phyloP scores from a whole-genome alignment of 1,140 invertebrate species.

The Agrypnia vestita region DNA sequence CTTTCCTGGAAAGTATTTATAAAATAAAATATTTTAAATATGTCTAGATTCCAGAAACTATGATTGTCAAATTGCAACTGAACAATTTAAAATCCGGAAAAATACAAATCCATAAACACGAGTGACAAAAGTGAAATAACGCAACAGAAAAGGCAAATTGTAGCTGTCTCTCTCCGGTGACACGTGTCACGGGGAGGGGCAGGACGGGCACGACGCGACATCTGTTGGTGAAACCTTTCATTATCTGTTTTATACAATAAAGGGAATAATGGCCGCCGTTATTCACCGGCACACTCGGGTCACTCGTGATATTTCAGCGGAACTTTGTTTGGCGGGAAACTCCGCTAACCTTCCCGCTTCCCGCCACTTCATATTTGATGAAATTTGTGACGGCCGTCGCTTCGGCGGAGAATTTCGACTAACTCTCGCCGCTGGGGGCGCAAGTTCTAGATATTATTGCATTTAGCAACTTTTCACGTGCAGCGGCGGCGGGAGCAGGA shows the following conservation, averaged over 20 bases:
- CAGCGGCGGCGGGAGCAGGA: neutral
- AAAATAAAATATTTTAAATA: no score
- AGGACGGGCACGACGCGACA: neutral
- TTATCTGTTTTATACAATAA: constrained; percentile 24
- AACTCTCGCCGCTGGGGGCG: constrained; percentile 15
- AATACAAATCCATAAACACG: no score
- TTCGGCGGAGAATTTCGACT: constrained; percentile 39
- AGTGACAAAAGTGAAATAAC: no score
- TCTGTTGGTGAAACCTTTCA: constrained; percentile 23
- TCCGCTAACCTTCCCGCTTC: neutral
- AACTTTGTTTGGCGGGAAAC: constrained; percentile 52
- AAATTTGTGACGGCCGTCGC: constrained; percentile 59
- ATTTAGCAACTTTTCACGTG: constrained; percentile 49
- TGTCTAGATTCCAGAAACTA: no score
- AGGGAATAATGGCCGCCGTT: constrained; percentile 6
- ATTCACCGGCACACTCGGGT: constrained; percentile 19
- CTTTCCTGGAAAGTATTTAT: no score
- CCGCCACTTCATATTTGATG: constrained; percentile 58
- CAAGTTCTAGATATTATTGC: constrained; percentile 53
- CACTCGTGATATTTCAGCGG: constrained; percentile 45
- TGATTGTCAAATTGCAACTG: no score
- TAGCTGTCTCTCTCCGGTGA: constrained; percentile 1
- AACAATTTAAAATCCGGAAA: no score
- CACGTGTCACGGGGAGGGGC: constrained; percentile 14
- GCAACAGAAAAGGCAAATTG: neutral